A percentile compares a stretch with the other conserved stretches of the same genome.
Conservation (phyloP, 2,888 invertebrate species). For the Agrochola macilenta region DNA sequence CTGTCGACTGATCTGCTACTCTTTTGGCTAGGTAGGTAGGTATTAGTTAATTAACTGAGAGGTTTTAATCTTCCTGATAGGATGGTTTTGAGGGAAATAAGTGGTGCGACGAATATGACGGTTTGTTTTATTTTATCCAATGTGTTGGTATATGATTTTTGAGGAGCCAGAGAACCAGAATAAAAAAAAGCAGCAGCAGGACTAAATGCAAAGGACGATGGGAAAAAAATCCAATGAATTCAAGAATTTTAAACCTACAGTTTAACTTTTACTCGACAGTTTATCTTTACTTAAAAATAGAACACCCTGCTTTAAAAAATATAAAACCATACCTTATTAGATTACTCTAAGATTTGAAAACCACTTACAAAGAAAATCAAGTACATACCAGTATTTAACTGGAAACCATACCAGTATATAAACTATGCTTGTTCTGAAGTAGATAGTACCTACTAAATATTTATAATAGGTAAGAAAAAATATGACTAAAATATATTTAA, state of each 20-base stretch:
- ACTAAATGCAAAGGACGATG: background rate
- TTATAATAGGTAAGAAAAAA: too few relatives aligned
- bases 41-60: constrained; percentile 47
- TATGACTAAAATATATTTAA: background rate
- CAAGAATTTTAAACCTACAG: background rate
- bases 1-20: constrained; percentile 46
- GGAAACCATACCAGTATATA: background rate
- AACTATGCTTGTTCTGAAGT: background rate
- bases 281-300: background rate
- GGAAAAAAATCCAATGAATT: too few relatives aligned
- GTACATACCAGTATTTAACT: background rate
- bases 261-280: background rate
- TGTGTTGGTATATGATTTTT: background rate
- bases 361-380: background rate
- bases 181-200: too few relatives aligned
- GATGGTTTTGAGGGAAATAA: background rate
- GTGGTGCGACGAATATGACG: background rate
- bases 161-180: too few relatives aligned
- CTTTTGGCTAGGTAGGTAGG: constrained; percentile 21
- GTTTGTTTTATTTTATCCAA: background rate
- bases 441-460: too few relatives aligned
- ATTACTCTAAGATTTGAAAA: background rate
- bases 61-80: constrained; percentile 25
- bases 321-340: too few relatives aligned
- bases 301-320: background rate